These are phyloP conservation scores for Umimayanthus kanabou DNA, from an alignment of 92 coral and sea anemone genomes.

Conservation along the genomic window DNA sequence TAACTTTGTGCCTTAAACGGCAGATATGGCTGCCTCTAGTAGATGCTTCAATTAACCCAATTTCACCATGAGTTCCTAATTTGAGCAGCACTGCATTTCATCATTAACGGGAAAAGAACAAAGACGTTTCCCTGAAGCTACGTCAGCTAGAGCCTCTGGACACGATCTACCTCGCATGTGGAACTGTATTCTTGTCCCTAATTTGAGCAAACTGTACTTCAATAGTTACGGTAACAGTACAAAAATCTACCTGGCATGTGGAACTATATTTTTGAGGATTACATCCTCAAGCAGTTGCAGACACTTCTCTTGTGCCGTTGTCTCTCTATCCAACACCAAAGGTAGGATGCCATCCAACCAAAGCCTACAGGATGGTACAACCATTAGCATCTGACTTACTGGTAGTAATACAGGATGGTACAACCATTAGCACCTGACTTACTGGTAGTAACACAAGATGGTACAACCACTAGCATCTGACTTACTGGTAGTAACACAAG, in stretches of 20 bases:
- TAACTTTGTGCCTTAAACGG: background rate
- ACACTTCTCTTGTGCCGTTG: slow-evolving; percentile 96
- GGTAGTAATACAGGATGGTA: slow-evolving; percentile 14
- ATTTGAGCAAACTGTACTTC: too few relatives aligned
- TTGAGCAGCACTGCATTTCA: background rate
- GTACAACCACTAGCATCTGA: background rate
- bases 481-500: slow-evolving; percentile 1
- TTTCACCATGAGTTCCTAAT: background rate
- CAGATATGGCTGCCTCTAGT: too few relatives aligned
- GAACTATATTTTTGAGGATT: slow-evolving; percentile 76
- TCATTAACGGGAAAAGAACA: background rate
- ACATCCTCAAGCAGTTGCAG: slow-evolving; percentile 77
- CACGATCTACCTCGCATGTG: slow-evolving; percentile 52
- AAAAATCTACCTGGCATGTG: slow-evolving; percentile 53
- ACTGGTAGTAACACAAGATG: background rate
- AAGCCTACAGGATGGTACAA: slow-evolving; percentile 45
- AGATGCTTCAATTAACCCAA: background rate
- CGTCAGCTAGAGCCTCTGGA: background rate
- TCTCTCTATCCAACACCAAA: slow-evolving; percentile 89
- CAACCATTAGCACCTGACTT: background rate
- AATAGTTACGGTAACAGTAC: too few relatives aligned
- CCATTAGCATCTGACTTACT: background rate
- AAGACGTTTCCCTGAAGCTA: too few relatives aligned
- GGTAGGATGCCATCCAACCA: slow-evolving; percentile 96
- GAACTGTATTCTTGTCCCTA: slow-evolving; percentile 61